These are phyloP conservation scores for Odontomyia ornata DNA, from an alignment of 2,888 invertebrate genomes.

Conservation along the genomic window DNA sequence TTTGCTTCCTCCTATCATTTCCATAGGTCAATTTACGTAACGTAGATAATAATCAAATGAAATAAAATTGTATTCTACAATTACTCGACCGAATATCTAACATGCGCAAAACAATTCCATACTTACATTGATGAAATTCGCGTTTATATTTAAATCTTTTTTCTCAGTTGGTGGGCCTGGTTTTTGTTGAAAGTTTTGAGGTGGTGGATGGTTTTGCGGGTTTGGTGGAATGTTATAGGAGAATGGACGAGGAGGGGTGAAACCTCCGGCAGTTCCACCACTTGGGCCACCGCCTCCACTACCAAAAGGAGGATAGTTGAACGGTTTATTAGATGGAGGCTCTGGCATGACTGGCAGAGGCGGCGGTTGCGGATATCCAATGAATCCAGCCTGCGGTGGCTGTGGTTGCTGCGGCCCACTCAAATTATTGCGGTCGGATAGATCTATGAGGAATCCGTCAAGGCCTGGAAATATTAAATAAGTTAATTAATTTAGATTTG, in stretches of 20 bases:
- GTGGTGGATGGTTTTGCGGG: slow-evolving; percentile 57
- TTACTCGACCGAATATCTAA: not conserved
- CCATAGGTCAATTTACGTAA: slow-evolving; percentile 3
- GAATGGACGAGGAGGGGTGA: slow-evolving; percentile 59
- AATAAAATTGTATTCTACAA: not conserved
- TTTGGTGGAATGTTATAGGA: slow-evolving; percentile 75
- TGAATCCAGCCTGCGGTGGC: slow-evolving; percentile 81
- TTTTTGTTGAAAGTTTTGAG: not conserved
- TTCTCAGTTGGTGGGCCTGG: slow-evolving; percentile 65
- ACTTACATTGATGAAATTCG: slow-evolving; percentile 68
- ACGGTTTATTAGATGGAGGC: slow-evolving; percentile 69
- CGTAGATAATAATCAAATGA: not conserved
- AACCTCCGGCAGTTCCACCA: slow-evolving; percentile 62
- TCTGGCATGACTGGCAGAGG: slow-evolving; percentile 68
- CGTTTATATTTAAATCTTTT: slow-evolving; percentile 70
- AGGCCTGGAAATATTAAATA: slow-evolving; percentile 62
- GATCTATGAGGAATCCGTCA: slow-evolving; percentile 76
- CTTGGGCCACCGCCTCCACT: slow-evolving; percentile 63
- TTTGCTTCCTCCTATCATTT: slow-evolving; percentile 71
- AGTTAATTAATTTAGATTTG: slow-evolving; percentile 27
- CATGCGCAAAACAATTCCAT: slow-evolving; percentile 19
- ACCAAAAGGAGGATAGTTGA: slow-evolving; percentile 70
- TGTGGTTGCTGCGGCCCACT: slow-evolving; percentile 65
- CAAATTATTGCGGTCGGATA: slow-evolving; percentile 70
- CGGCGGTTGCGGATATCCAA: slow-evolving; percentile 81